phyloP scores from a whole-genome alignment of 2,113 vertebrate genomes.

The Scortum barcoo region DNA sequence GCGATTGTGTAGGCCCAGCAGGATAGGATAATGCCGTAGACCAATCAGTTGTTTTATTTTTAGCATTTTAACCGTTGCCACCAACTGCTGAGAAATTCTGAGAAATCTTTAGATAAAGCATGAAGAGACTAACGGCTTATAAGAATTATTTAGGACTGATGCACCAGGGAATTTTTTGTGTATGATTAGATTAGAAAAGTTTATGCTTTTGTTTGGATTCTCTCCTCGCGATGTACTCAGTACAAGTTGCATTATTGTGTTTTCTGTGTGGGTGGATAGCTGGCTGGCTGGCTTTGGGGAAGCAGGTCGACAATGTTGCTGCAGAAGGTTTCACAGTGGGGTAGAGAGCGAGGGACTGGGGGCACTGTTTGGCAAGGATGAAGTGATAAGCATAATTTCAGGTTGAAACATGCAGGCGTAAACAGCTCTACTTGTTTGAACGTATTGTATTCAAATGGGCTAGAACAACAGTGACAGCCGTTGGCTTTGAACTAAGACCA shows the following conservation, averaged over 20 bases:
- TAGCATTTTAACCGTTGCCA: constrained; percentile 62
- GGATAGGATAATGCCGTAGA: constrained; percentile 48
- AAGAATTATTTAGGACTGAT: constrained; percentile 32
- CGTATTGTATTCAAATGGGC: constrained; percentile 28
- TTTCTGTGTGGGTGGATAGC: constrained; percentile 42
- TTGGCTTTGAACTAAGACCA: not conserved
- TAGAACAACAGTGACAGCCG: not conserved
- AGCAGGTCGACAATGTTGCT: constrained; percentile 63
- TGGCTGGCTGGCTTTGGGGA: constrained; percentile 46
- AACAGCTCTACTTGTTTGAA: constrained; percentile 19
- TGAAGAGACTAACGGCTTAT: constrained; percentile 55
- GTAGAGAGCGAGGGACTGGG: constrained; percentile 44
- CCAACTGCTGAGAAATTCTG: constrained; percentile 43
- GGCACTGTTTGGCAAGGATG: constrained; percentile 55
- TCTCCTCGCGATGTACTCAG: constrained; percentile 11
- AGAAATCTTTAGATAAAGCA: constrained; percentile 66
- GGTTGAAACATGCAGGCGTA: constrained; percentile 13
- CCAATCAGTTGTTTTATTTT: constrained; percentile 70
- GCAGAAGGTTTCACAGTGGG: constrained; percentile 77
- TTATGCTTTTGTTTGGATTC: constrained; percentile 25
- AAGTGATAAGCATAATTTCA: constrained; percentile 51
- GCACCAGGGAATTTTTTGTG: constrained; percentile 6
- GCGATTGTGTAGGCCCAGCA: constrained; percentile 9
- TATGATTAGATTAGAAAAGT: constrained; percentile 42
- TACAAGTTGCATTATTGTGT: constrained; percentile 10